Conservation (phyloP, 2,797 vertebrate genomes). For the Cuniculus paca region DNA sequence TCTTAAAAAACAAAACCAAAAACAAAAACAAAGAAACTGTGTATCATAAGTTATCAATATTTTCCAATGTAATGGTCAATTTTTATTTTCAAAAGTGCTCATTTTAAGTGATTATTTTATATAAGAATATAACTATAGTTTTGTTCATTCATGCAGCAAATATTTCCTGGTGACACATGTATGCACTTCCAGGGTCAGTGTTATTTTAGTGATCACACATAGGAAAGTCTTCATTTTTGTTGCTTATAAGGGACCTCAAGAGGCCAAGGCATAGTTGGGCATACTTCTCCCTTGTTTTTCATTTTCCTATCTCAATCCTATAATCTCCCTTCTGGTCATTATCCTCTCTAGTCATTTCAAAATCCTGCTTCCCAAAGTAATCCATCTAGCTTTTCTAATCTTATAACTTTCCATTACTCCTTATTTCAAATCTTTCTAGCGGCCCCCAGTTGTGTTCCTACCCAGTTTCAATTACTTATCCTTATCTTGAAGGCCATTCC, state of each 20-base stretch:
- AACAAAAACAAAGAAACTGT: not conserved
- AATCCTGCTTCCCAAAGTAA: conserved; percentile 39
- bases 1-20: not conserved
- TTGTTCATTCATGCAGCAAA: not conserved
- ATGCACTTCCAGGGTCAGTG: not conserved
- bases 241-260: not conserved
- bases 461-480: conserved; percentile 50
- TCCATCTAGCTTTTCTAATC: conserved; percentile 49
- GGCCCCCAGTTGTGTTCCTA: conserved; percentile 4
- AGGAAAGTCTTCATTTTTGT: not conserved
- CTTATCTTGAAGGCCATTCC: conserved; percentile 60
- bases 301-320: conserved; percentile 49
- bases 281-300: conserved; percentile 54
- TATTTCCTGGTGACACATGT: not conserved
- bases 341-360: conserved; percentile 39
- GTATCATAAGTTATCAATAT: not conserved
- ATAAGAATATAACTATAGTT: not conserved
- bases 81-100: not conserved
- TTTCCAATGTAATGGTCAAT: not conserved
- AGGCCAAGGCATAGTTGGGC: not conserved
- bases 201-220: not conserved
- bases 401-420: conserved; percentile 18
- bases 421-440: not conserved
- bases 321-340: conserved; percentile 37
- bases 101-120: not conserved